A percentile compares a stretch with the other conserved stretches of the same genome.
phyloP scores from a whole-genome alignment of 1,140 invertebrate species.

The Tenebrio molitor region DNA sequence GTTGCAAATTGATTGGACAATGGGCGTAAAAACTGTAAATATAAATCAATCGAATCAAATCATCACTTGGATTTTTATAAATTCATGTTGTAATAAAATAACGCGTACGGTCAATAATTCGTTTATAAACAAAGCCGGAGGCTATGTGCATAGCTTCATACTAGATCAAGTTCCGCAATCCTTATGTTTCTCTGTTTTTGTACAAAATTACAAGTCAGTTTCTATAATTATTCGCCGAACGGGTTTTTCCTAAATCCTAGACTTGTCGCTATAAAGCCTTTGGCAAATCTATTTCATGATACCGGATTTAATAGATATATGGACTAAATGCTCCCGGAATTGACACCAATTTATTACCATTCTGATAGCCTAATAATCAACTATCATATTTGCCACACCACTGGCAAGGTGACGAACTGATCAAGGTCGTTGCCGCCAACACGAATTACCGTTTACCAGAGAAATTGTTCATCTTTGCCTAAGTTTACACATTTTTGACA shows the following conservation, averaged over 20 bases:
- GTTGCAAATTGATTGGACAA: no score
- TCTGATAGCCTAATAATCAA: conserved; percentile 13
- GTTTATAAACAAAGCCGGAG: conserved; percentile 36
- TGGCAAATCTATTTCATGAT: conserved; percentile 25
- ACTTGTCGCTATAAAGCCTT: conserved; percentile 33
- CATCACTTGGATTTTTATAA: no score
- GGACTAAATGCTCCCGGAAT: conserved; percentile 34
- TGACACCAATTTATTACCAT: conserved; percentile 24
- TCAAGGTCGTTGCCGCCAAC: background rate
- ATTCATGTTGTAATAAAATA: background rate
- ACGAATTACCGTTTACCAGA: background rate
- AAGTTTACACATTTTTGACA: no score
- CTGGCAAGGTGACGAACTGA: conserved; percentile 29
- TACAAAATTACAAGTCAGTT: conserved; percentile 44
- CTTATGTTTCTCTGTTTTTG: conserved; percentile 38
- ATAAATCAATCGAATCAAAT: no score
- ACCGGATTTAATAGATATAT: conserved; percentile 39
- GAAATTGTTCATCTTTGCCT: no score
- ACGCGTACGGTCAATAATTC: conserved; percentile 31
- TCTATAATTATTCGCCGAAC: conserved; percentile 35
- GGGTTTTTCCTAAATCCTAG: conserved; percentile 46
- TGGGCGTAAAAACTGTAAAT: no score
- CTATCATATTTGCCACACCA: conserved; percentile 1
- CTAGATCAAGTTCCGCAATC: conserved; percentile 30
- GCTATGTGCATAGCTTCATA: conserved; percentile 12